Evolutionary conservation across 1,140 invertebrate species (phyloP), one percentile per base, ranked within the genome.

Genomic region (Scylla paramamosain): DNA sequence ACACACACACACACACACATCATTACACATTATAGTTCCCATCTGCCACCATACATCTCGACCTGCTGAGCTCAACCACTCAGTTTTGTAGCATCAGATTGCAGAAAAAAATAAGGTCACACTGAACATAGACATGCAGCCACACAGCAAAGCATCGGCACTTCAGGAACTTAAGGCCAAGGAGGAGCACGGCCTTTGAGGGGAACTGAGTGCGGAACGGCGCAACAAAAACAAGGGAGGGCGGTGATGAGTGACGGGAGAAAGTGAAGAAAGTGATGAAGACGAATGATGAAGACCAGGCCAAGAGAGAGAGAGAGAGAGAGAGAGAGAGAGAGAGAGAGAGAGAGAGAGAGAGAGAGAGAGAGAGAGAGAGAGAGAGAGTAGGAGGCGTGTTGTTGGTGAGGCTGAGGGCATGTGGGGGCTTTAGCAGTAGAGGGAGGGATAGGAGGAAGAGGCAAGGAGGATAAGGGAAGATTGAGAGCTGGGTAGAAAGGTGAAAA

Each of bases 341-440:
- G 52, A 20, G 12, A 10, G 28, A 20, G n/a, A 28, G 83, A 84
- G 16, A 20, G 83, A 84, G 83, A 28, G n/a, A 84, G 83, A 84
- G 83, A 84, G 16, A 84, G 83, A 28, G 83, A 82, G 77, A 82
- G 77, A 82, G 8, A 82, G 77, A 82, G 77, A 82, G 8, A 82
- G 77, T 1, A 82, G 77, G 28, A 82, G 20, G 20, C 1, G 20
- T 20, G 77, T 82, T 28, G 77, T 82, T 28, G 28, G 28, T 28
- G 7, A 82, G 16, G 28, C 16, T 20, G 28, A 25, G 77, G 16
- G 28, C 77, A 82, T 25, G 16, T 82, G 77, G 77, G 77, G 16
- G 16, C 16, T 28, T 82, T 12, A 84, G 83, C 4, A 84, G 4
- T 84, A 12, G n/a, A 28, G 83, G n/a, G 83, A 84, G 83, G 0